Percentiles rank a stretch among this genome's conserved stretches.
Conservation (phyloP, 2,797 vertebrate genomes). For the Enteromius radiatus region DNA sequence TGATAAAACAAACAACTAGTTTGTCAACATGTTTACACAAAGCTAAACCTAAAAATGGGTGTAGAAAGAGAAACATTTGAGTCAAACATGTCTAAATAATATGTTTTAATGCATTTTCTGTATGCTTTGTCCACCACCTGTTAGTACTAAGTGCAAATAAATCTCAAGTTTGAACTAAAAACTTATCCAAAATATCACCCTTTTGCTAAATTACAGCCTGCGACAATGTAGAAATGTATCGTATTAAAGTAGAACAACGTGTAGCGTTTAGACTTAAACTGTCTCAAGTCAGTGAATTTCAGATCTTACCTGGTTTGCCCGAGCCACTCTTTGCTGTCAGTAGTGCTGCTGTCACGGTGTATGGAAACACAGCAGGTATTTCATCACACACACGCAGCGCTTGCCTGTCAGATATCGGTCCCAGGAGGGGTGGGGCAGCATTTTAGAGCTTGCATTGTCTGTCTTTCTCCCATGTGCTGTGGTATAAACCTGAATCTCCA, state of each 20-base stretch:
- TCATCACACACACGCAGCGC: conserved; percentile 39
- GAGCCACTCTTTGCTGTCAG: conserved; percentile 32
- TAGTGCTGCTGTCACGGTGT: background rate
- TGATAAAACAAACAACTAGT: background rate
- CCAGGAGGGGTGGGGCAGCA: conserved; percentile 47
- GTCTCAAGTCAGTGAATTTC: background rate
- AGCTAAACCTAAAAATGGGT: background rate
- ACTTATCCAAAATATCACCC: background rate
- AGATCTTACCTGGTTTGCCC: conserved; percentile 41
- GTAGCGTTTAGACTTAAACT: background rate
- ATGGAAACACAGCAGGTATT: conserved; percentile 32
- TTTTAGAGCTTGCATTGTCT: conserved; percentile 46
- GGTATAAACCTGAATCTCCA: conserved; percentile 58
- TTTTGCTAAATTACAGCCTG: background rate
- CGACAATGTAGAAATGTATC: background rate
- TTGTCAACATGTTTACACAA: background rate
- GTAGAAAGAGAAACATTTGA: background rate
- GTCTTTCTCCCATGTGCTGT: conserved; percentile 60
- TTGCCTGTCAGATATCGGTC: conserved; percentile 56
- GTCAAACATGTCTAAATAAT: background rate
- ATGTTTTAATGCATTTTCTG: background rate
- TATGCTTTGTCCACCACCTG: background rate
- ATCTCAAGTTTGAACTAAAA: background rate
- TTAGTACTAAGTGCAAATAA: background rate
- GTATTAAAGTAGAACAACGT: background rate